Evolutionary conservation across 2,888 invertebrate genomes (phyloP).

Genomic region (Glyphotaelius pellucidus): DNA sequence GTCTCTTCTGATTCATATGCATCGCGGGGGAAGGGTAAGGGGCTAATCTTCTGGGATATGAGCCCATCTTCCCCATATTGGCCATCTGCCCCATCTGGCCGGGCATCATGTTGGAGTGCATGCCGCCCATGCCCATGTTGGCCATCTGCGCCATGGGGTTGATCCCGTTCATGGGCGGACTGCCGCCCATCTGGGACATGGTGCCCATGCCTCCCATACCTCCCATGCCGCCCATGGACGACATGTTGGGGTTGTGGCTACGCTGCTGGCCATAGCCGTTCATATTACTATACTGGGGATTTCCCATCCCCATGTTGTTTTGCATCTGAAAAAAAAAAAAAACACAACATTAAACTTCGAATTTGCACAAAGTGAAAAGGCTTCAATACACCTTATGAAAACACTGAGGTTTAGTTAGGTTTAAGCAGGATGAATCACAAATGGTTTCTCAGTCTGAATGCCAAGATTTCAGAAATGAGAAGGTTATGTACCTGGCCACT

Average conservation of each 20-base stretch:
- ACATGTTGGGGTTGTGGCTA: slow-evolving; percentile 78
- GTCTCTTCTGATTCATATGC: slow-evolving; percentile 90
- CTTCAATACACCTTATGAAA: background rate
- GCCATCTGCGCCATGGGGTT: slow-evolving; percentile 85
- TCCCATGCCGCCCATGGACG: slow-evolving; percentile 78
- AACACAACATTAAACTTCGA: background rate
- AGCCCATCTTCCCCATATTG: slow-evolving; percentile 84
- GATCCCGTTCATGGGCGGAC: slow-evolving; percentile 72
- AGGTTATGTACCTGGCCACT: too few relatives aligned
- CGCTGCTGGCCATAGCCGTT: slow-evolving; percentile 79
- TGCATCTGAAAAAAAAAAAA: slow-evolving; percentile 78
- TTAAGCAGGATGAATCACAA: too few relatives aligned
- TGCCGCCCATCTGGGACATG: slow-evolving; percentile 70
- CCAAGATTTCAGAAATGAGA: too few relatives aligned
- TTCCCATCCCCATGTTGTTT: slow-evolving; percentile 81
- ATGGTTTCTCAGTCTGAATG: too few relatives aligned
- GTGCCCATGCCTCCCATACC: slow-evolving; percentile 80
- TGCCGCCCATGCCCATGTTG: slow-evolving; percentile 86
- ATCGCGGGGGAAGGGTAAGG: slow-evolving; percentile 92
- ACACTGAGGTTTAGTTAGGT: too few relatives aligned
- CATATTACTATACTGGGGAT: slow-evolving; percentile 80
- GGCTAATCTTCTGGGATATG: slow-evolving; percentile 87
- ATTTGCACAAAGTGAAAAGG: background rate
- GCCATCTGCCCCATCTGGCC: slow-evolving; percentile 84
- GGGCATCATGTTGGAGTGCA: slow-evolving; percentile 83